Evolutionary conservation across 2,797 vertebrate genomes (phyloP), one percentile per base, ranked within the genome.

Genomic region (Schizopygopsis pylzovi): DNA sequence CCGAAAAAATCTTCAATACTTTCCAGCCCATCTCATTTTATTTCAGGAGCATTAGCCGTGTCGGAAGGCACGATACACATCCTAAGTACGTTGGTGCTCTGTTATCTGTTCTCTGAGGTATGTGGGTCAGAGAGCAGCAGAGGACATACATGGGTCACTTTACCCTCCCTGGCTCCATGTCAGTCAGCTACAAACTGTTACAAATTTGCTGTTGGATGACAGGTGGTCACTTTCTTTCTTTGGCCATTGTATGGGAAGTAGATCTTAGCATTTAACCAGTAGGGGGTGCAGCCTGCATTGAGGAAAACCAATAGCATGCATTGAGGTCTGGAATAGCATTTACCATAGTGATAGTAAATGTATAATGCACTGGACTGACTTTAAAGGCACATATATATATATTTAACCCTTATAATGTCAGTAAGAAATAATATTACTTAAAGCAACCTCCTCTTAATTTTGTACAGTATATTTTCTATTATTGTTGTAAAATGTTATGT

Each of bases 281-380:
- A 73, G n/a, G 73, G 88, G 20, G 0, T 77, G 9, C 41, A 52
- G 11, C 28, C 59, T 73, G 86, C 90, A 79, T 56, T 25, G 2
- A 28, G 25, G 25, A 28, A 28, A 28, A 28, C 25, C 25, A 28
- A 28, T 28, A 28, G 25, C 25, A 28, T 28, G 25, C 25, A 28
- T 28, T 92, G 84, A 13, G 72, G 83, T 79, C 85, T 87, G 89
- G 91, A 93, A 93, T 92, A 90, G 54, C 4, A 4, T 16, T 87
- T 81, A 75, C 84, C 37, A 70, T 84, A 85, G 82, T 52, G n/a
- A 73, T 1, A 37, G 1, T 59, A 18, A 16, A 73, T 78, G 25
- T n/a, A 61, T 4, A 56, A 28, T 20, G 15, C 10, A 45, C 6
- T 28, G 4, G n/a, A 72, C 1, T 37, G 65, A 10, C 16, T n/a